A percentile compares a stretch with the other conserved stretches of the same genome.
Evolutionary conservation across 2,113 vertebrate genomes (phyloP).

Genomic region (Nyctereutes procyonoides): DNA sequence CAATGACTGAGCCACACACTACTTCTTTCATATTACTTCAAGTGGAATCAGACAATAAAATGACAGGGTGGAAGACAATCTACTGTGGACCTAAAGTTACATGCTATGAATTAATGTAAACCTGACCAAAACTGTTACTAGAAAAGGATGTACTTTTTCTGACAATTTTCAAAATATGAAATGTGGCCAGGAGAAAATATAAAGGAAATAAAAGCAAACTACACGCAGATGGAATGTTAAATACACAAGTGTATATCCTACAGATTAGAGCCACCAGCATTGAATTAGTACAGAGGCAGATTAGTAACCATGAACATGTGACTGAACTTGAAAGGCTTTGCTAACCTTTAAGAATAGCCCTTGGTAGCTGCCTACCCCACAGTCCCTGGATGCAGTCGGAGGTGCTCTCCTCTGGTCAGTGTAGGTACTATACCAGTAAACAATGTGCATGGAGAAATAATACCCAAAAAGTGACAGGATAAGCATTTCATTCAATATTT

Average conservation of each 20-base stretch:
- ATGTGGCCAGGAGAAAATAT: background rate
- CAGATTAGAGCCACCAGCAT: background rate
- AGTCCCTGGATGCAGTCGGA: background rate
- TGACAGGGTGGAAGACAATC: background rate
- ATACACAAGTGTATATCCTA: background rate
- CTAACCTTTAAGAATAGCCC: background rate
- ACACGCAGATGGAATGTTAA: background rate
- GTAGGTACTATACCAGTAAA: background rate
- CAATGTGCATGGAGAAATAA: fast-evolving
- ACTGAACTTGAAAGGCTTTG: background rate
- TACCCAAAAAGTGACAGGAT: background rate
- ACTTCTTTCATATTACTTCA: background rate
- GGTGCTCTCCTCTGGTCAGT: background rate
- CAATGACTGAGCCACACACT: background rate
- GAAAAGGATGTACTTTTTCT: constrained; percentile 22
- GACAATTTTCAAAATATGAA: background rate
- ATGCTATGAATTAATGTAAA: background rate
- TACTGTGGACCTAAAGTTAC: background rate
- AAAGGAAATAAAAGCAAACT: background rate
- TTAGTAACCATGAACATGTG: background rate
- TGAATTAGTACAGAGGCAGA: background rate
- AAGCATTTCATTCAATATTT: background rate
- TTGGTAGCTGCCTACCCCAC: background rate
- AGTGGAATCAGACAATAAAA: background rate
- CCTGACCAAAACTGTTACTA: background rate